Evolutionary conservation across 1,140 invertebrate genomes (phyloP).

Genomic region (Coptotermes formosanus): DNA sequence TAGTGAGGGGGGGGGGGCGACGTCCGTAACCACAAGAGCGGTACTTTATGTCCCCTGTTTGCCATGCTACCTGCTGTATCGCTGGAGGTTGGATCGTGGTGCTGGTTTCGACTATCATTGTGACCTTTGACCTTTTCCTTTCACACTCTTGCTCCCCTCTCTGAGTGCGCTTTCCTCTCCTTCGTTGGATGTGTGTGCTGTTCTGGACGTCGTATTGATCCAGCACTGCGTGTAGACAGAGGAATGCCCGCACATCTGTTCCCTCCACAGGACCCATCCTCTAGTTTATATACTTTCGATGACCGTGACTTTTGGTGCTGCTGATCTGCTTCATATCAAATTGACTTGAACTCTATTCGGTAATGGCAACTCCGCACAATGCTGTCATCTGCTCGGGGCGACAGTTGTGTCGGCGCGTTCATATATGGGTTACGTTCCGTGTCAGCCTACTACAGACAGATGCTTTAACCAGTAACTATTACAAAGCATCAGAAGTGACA

Average conservation of each 20-base stretch:
- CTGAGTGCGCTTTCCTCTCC: not conserved
- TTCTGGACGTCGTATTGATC: constrained; percentile 17
- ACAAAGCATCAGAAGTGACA: too few species aligned
- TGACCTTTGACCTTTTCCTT: not conserved
- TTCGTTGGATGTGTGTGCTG: not conserved
- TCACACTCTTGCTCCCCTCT: not conserved
- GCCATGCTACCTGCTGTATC: too few species aligned
- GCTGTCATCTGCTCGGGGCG: too few species aligned
- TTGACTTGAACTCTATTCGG: not conserved
- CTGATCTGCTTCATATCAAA: not conserved
- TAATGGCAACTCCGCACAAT: too few species aligned
- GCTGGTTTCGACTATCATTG: not conserved
- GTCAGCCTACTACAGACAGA: too few species aligned
- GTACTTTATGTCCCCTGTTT: too few species aligned
- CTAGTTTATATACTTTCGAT: not conserved
- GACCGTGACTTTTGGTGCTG: not conserved
- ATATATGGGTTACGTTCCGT: too few species aligned
- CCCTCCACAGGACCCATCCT: constrained; percentile 3
- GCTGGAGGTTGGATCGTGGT: not conserved
- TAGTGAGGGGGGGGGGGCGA: too few species aligned
- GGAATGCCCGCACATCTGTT: not conserved
- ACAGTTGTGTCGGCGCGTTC: too few species aligned
- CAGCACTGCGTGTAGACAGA: not conserved
- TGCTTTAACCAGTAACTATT: too few species aligned
- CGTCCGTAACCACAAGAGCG: not conserved